These are phyloP conservation scores for Diadema setosum DNA, from an alignment of 35 echinoderm and acorn worm species.

Conservation along the genomic window DNA sequence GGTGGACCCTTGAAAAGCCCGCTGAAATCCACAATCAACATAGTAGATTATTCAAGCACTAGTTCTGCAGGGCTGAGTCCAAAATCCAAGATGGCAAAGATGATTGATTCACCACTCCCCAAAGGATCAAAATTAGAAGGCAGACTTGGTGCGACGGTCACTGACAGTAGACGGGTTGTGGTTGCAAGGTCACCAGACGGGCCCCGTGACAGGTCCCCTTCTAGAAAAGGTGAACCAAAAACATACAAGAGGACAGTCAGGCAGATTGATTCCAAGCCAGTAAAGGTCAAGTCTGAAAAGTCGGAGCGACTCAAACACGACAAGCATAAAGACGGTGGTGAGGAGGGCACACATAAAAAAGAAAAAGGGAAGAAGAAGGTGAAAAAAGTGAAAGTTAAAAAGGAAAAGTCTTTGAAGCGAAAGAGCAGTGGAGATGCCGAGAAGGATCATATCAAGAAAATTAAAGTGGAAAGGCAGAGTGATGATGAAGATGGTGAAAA, in stretches of 20 bases:
- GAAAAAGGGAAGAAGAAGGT: not conserved
- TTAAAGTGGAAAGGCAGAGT: conserved; percentile 30
- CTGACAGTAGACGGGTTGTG: conserved; percentile 23
- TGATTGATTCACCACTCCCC: not conserved
- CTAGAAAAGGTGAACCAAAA: not conserved
- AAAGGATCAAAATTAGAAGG: conserved; percentile 13
- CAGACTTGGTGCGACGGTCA: conserved; percentile 11
- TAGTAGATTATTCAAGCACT: conserved; percentile 71
- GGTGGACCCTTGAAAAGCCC: conserved; percentile 17
- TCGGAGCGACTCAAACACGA: not conserved
- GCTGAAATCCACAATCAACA: conserved; percentile 70
- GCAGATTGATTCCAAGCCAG: not conserved
- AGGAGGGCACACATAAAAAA: conserved; percentile 24
- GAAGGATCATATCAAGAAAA: not conserved
- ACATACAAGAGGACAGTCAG: not conserved
- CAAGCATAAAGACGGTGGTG: conserved; percentile 34
- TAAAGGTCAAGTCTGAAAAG: not conserved
- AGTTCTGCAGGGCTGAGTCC: conserved; percentile 45
- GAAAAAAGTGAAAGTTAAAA: conserved; percentile 8
- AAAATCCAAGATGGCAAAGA: not conserved
- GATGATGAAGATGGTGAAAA: conserved; percentile 32
- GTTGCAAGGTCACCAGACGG: not conserved
- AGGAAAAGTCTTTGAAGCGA: conserved; percentile 13
- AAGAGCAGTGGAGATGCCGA: not conserved
- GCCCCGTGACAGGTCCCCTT: not conserved